Base-by-base conservation (phyloP, 30 jellyfish, hydroid and myxozoan species). In the Hydra vulgaris region DNA sequence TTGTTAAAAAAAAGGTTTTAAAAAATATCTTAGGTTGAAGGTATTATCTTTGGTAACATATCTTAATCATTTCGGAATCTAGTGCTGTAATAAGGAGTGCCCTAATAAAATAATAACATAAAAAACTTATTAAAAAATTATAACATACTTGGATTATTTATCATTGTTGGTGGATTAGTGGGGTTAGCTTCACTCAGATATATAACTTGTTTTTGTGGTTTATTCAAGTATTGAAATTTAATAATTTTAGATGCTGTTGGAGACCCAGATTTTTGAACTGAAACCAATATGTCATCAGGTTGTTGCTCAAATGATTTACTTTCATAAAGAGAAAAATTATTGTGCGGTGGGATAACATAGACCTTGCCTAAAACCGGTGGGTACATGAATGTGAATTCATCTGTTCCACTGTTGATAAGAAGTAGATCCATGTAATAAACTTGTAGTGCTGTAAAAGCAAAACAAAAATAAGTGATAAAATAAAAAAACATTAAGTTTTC, bases 361-460 rank as follows among this genome's bases (percentile, higher is more conserved):
- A 25, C 26, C 26, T 53, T 22, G 7, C 85, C 85, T 4, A 22
- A 23, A 4, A 22, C 79, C 4, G 85, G 85, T 16, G 85, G 85
- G 53, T 52, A 78, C 53, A 21, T 78, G 53, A 78, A 78, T 12
- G 27, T 55, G 23, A 21, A 53, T 25, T 55, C 53, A 18, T 78
- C 69, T 26, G 79, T 16, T 23, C 85, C 85, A 19, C 53, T 23
- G 18, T 78, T 78, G 15, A 23, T 78, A 81, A 78, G 25, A 15
- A 78, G 18, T 27, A 56, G 70, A 53, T 78, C 69, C 82, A 78
- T n/a, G 12, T 53, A 18, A 56, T 78, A 78, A 20, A 56, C 23
- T 21, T 17, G 72, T 21, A 75, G 83, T 40, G 5, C 61, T 40
- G 61, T 40, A 40, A 40, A 40, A 40, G n/a, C n/a, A n/a, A n/a